Evolutionary conservation across 2,888 invertebrate genomes (phyloP), one percentile per base, ranked within the genome.

Genomic region (Nectonema munidae): DNA sequence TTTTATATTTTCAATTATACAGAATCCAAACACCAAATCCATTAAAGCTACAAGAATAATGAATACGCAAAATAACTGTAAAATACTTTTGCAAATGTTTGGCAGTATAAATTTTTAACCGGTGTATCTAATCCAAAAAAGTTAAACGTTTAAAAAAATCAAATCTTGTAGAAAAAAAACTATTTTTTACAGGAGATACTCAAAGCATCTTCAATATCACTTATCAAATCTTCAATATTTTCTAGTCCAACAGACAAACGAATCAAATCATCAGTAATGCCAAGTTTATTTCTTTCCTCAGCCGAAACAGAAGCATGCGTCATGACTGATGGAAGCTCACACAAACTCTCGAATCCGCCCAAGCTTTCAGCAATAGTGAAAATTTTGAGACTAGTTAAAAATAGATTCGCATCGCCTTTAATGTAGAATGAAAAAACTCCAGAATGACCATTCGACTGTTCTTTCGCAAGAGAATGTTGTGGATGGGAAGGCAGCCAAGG

Each of bases 281-380:
- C 73, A 19, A 79, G 61, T 43, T 59, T 57, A 18, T 53, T 57
- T 43, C 76, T 60, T 44, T 70, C 68, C 32, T 68, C 67, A 39
- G 61, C 64, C 1, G 79, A 73, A 19, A 86, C 69, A 0, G 75
- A 74, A 2, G 79, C 74, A 51, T 89, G 89, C 0, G 86, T 86
- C 89, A 89, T 89, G 18, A 44, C 44, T 37, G 28, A 45, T 40
- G 86, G 86, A 45, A 83, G 61, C 60, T 83, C 81, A 2, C 77
- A 75, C 44, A 89, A 64, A 51, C 77, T 79, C 53, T 89, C 83
- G 49, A 70, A 77, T 40, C 83, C 83, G 36, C 89, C 89, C 42
- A 95, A 64, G 50, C 81, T 83, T 53, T 83, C 86, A 3, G 86
- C 86, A 38, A 81, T 55, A 1, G 64, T 67, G 54, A 83, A 77